Percentiles rank a stretch among this genome's conserved stretches.
These are phyloP conservation scores for Pangasius sanitwongsei DNA, from an alignment of 2,797 vertebrate genomes.

Conservation along the genomic window DNA sequence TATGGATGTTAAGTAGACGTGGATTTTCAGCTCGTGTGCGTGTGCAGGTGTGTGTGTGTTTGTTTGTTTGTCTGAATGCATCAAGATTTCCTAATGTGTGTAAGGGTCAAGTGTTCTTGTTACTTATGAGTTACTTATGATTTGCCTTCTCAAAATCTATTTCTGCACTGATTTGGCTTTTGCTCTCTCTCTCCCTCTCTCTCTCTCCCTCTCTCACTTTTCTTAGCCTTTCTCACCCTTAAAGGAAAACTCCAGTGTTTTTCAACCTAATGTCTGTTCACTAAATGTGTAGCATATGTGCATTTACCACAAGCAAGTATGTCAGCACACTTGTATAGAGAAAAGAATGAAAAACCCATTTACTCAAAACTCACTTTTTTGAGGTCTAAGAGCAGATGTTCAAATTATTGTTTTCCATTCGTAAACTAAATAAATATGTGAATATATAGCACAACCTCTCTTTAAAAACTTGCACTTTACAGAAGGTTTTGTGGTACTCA, in stretches of 20 bases:
- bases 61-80: constrained; percentile 19
- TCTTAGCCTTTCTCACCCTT: constrained; percentile 28
- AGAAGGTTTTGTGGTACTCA: not conserved
- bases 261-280: not conserved
- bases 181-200: not conserved
- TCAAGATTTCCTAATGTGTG: not conserved
- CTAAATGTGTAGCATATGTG: not conserved
- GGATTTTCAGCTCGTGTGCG: constrained; percentile 11
- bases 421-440: not conserved
- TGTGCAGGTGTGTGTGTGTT: too few species aligned
- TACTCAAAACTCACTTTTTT: not conserved
- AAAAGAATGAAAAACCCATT: not conserved
- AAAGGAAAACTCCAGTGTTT: constrained; percentile 17
- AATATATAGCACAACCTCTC: not conserved
- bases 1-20: constrained; percentile 20
- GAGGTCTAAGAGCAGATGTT: not conserved
- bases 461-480: not conserved
- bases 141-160: constrained; percentile 19
- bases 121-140: constrained; percentile 13
- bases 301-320: not conserved
- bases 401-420: not conserved
- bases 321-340: not conserved
- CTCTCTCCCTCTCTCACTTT: too few species aligned
- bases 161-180: constrained; percentile 12
- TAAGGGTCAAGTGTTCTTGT: constrained; percentile 1